phyloP scores from a whole-genome alignment of 2,797 vertebrate species.

The Synaphobranchus kaupii region DNA sequence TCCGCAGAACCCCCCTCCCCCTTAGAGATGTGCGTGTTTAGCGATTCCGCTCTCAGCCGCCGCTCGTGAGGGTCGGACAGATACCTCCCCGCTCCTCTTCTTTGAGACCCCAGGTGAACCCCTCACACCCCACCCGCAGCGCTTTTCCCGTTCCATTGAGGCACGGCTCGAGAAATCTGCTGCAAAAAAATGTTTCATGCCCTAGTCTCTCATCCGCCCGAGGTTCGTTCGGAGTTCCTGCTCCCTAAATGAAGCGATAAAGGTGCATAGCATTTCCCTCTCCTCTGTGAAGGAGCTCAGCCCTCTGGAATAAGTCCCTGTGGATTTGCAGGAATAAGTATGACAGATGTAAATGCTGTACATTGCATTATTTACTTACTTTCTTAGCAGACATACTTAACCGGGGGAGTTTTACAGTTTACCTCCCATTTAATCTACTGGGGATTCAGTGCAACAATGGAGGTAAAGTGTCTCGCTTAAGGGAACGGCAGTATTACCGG shows the following conservation, averaged over 20 bases:
- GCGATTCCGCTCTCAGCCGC: background rate
- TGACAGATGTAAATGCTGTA: slow-evolving; percentile 15
- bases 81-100: background rate
- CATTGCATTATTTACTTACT: slow-evolving; percentile 13
- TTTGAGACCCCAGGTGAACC: background rate
- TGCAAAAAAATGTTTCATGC: background rate
- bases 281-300: background rate
- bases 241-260: slow-evolving; percentile 17
- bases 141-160: background rate
- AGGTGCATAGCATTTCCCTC: background rate
- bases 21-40: background rate
- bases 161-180: background rate
- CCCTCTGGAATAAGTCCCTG: slow-evolving; percentile 11
- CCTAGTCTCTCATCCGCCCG: background rate
- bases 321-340: slow-evolving; percentile 18
- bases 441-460: background rate
- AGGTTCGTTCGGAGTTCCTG: background rate
- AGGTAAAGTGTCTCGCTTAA: slow-evolving; percentile 1
- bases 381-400: background rate
- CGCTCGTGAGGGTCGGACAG: background rate
- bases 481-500: background rate
- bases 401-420: slow-evolving; percentile 6
- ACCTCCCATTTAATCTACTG: slow-evolving; percentile 5
- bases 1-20: background rate
- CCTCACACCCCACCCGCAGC: background rate